Evolutionary conservation across 2,113 vertebrate species (phyloP), one percentile per base, ranked within the genome.

Genomic region (Sinocyclocheilus grahami): DNA sequence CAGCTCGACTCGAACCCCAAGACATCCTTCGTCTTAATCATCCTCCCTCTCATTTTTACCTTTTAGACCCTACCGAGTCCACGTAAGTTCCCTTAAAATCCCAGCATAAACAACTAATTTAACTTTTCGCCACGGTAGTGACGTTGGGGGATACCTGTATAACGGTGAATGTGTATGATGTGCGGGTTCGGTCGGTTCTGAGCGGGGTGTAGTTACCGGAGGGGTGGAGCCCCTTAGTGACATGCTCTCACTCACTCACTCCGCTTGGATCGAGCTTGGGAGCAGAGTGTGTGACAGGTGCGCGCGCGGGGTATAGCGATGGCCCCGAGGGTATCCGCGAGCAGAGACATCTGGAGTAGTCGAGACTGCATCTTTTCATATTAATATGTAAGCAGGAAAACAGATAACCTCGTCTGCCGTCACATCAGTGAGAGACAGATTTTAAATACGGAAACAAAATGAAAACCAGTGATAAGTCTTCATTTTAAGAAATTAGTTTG

Each of bases 211-310:
- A 62, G 72, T 85, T 85, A 85, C 58, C 74, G 84, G 42, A 85
- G 84, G 76, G 84, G 84, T 85, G 84, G 84, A 85, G 84, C 84
- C 67, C 65, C 81, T 71, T 27, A 83, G 39, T 72, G 74, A 85
- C 84, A 78, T 42, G 27, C 42, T 10, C 55, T 65, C 74, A 53
- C 75, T 67, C 84, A 16, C 67, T 72, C 82, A 37, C 76, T 67
- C 46, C 22, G 22, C 30, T 37, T 39, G 75, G 83, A 77, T 30
- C 10, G 39, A 78, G 75, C 58, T 55, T 42, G 72, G 39, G 75
- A 85, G 60, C 39, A 67, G 74, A 78, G 75, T 60, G 72, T 77
- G 55, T 84, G 83, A 84, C 75, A 85, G 74, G 84, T 85, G 84
- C 58, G 75, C 55, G 42, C 55, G 37, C 75, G 53, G 39, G 39